Conservation (phyloP, 1,140 invertebrate genomes). For the Cataglyphis hispanica region DNA sequence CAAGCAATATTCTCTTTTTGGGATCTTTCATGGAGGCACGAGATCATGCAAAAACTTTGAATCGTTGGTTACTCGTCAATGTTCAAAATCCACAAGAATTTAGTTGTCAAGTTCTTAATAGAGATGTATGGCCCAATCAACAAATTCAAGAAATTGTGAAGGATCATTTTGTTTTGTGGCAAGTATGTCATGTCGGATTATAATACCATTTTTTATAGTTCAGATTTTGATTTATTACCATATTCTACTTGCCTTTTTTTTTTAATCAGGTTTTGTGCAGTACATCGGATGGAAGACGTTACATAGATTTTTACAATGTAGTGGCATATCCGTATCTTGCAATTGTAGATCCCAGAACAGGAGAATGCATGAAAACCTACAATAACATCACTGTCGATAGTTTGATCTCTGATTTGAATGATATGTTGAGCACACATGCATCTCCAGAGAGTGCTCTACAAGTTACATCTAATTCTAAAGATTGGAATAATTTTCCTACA, state of each 20-base stretch:
- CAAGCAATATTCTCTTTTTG: conserved; percentile 90
- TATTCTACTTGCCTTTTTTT: conserved; percentile 14
- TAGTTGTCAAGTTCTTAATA: conserved; percentile 91
- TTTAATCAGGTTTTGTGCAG: conserved; percentile 89
- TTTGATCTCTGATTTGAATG: conserved; percentile 83
- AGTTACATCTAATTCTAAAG: conserved; percentile 73
- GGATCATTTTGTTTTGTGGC: conserved; percentile 93
- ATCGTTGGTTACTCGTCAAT: conserved; percentile 93
- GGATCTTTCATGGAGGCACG: conserved; percentile 90
- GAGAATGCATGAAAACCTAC: conserved; percentile 89
- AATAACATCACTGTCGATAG: conserved; percentile 85
- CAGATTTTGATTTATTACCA: not conserved
- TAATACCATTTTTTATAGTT: not conserved
- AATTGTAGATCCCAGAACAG: conserved; percentile 92
- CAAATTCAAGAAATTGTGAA: conserved; percentile 90
- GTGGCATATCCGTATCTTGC: conserved; percentile 91
- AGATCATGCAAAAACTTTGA: conserved; percentile 88
- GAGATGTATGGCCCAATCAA: conserved; percentile 92
- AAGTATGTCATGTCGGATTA: conserved; percentile 86
- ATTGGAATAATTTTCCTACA: conserved; percentile 72
- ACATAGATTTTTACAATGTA: conserved; percentile 91
- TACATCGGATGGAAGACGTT: conserved; percentile 90
- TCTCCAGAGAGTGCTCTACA: conserved; percentile 83
- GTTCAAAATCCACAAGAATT: conserved; percentile 93
- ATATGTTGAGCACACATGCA: conserved; percentile 83